Evolutionary conservation across 2,113 vertebrate species (phyloP), one percentile per base, ranked within the genome.

Genomic region (Halichoeres trimaculatus): DNA sequence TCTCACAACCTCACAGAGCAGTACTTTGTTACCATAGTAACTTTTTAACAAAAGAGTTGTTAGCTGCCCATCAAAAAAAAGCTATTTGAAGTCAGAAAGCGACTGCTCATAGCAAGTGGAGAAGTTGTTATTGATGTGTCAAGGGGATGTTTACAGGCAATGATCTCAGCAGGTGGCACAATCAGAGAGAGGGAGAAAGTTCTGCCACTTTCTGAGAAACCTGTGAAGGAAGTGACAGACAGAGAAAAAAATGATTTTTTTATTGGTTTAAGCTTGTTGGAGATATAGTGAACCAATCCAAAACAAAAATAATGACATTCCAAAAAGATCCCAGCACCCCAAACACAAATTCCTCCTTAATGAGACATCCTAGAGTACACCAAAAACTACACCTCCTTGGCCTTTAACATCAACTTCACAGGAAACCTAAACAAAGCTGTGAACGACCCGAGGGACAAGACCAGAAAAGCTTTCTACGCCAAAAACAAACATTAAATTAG

Each of bases 21-120:
- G 36, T 52, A 74, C 70, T 83, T 87, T 85, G 86, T 90, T 75
- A 82, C 90, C 92, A 93, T 94, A 84, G 91, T 83, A 90, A 92
- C 85, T 69, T 81, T 74, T 55, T 74, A 5, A 58, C 72, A 80
- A 83, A 66, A 68, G 54, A 83, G 13, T 62, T 72, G 40, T 10
- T 50, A 67, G 58, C 48, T 73, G 76, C 87, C 86, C 74, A 89
- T 90, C 87, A 92, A 87, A 73, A 74, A n/a, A 34, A 11, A 56
- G 55, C 55, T 81, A 70, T 68, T 76, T 73, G 70, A 70, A 72
- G 48, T 56, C 83, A 62, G 83, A 88, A 82, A 76, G 76, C 62
- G 50, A 45, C 75, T 20, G 73, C 70, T 85, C 72, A 47, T 60
- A 66, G 59, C 51, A 59, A 53, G 81, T 68, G 65, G 52, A 38